Conservation (phyloP, 35 echinoderm and acorn worm species). For the Ptychodera flava region DNA sequence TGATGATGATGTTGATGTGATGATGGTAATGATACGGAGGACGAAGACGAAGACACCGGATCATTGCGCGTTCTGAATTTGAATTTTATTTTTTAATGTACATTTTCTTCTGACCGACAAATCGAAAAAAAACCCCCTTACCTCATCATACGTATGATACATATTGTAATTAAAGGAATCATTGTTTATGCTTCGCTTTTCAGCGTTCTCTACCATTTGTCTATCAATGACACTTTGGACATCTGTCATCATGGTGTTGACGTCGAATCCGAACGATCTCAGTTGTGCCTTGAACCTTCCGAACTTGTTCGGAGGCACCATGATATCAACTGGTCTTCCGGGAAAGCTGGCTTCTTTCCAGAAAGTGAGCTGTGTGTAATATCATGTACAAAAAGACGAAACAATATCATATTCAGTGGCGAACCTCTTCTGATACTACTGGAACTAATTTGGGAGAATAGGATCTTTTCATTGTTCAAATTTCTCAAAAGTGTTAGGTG, state of each 20-base stretch:
- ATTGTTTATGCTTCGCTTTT: not conserved
- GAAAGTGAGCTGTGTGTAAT: not conserved
- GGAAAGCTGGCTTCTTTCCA: slow-evolving; percentile 3
- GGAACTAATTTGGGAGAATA: too few species aligned
- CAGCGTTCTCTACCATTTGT: not conserved
- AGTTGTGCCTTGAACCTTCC: not conserved
- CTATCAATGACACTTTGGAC: not conserved
- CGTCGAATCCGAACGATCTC: not conserved
- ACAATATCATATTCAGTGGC: not conserved
- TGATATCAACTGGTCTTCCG: not conserved
- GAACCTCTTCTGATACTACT: not conserved
- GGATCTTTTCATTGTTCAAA: too few species aligned
- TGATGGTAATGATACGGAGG: not conserved
- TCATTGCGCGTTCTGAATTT: not conserved
- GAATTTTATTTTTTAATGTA: not conserved
- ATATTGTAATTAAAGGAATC: not conserved
- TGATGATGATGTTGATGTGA: not conserved
- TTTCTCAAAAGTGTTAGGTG: too few species aligned
- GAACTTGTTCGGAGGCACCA: not conserved
- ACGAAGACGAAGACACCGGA: too few species aligned
- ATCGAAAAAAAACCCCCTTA: too few species aligned
- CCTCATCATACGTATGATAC: not conserved
- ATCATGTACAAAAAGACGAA: too few species aligned
- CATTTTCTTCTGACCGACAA: too few species aligned
- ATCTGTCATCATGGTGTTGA: not conserved